These are phyloP conservation scores for Acromyrmex heyeri DNA, from an alignment of 1,140 invertebrate genomes.

Conservation along the genomic window DNA sequence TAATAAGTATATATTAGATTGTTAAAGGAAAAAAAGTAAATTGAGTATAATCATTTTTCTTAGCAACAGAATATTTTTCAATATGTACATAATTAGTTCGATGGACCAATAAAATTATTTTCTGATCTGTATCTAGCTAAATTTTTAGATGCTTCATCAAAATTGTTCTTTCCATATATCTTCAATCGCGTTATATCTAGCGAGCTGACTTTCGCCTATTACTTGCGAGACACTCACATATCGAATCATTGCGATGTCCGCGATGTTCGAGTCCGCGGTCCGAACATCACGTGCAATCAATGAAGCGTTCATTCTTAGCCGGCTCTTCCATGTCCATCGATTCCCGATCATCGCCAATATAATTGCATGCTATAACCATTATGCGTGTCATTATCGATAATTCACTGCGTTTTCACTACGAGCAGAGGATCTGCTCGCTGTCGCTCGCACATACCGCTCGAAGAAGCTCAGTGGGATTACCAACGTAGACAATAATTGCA, in stretches of 20 bases:
- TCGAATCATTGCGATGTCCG: constrained; percentile 39
- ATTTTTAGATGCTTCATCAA: too few species aligned
- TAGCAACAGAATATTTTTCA: too few species aligned
- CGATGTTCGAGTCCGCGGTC: constrained; percentile 9
- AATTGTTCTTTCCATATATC: not conserved
- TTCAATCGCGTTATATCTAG: not conserved
- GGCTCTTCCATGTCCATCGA: constrained; percentile 37
- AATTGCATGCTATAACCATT: constrained; percentile 59
- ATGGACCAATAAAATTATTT: too few species aligned
- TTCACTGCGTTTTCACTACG: constrained; percentile 68
- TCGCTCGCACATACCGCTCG: constrained; percentile 34
- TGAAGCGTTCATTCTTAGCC: constrained; percentile 14
- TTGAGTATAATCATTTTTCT: too few species aligned
- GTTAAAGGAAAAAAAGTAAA: too few species aligned
- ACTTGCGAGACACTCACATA: constrained; percentile 15
- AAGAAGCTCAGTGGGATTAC: constrained; percentile 51
- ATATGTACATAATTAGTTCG: too few species aligned
- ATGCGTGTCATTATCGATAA: constrained; percentile 70
- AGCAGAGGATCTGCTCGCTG: constrained; percentile 30
- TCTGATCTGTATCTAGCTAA: too few species aligned
- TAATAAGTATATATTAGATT: too few species aligned
- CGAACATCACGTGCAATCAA: constrained; percentile 41
- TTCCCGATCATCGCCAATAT: constrained; percentile 34
- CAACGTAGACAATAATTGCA: constrained; percentile 63
- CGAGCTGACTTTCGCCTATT: constrained; percentile 33